Evolutionary conservation across 2,888 invertebrate species (phyloP).

Genomic region (Allacma fusca): DNA sequence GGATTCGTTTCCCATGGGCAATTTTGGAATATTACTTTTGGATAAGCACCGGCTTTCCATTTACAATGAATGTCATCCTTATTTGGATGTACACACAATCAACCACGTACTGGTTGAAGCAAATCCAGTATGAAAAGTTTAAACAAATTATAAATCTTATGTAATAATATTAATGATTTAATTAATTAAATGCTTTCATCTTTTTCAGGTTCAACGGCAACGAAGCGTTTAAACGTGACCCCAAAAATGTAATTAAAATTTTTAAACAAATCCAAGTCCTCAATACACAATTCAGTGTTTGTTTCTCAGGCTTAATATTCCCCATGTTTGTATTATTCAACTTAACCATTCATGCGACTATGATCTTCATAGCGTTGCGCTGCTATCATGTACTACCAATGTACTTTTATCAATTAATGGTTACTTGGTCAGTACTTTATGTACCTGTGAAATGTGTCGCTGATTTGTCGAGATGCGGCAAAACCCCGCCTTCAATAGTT

Average conservation of each 20-base stretch:
- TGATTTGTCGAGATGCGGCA: no score
- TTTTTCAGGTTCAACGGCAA: constrained; percentile 6
- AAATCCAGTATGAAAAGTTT: background rate
- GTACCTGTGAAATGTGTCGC: background rate
- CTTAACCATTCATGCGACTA: background rate
- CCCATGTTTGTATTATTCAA: background rate
- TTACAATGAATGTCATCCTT: background rate
- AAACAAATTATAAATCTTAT: background rate
- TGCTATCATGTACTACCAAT: no score
- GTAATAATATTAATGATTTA: background rate
- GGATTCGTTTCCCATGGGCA: no score
- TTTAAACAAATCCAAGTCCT: background rate
- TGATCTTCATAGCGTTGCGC: background rate
- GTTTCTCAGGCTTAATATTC: background rate
- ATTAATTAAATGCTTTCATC: background rate
- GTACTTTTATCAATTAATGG: background rate
- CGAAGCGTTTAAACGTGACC: background rate
- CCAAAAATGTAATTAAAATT: background rate
- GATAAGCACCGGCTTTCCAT: background rate
- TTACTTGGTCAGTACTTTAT: background rate
- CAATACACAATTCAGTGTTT: background rate
- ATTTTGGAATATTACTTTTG: background rate
- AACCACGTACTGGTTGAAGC: constrained; percentile 9
- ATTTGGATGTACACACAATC: constrained; percentile 4
- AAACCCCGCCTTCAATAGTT: no score